Base-by-base conservation (phyloP, 2,888 invertebrate species). In the Bursaphelenchus okinawaensis region DNA sequence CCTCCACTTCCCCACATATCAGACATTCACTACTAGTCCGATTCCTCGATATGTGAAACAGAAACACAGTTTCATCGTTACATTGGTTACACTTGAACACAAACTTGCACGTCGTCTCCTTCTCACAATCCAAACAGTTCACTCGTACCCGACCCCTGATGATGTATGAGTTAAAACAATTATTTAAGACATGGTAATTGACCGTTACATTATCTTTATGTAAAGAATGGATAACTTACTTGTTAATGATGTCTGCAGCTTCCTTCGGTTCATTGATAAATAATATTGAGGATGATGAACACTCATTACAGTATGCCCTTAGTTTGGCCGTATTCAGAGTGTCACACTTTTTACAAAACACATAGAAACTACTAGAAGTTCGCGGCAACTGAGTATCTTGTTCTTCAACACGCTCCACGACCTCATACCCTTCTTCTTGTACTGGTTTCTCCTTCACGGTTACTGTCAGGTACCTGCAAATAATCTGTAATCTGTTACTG, bases 11-110 rank as follows among this genome's bases (percentile, higher is more conserved):
- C 19, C 72, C 70, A 40, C 77, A 77, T 58, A 77, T 66, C 29
- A 75, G 66, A 57, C 77, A 77, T 24, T 68, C 69, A 4, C 63
- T 61, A 55, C 65, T 26, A 61, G 70, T 67, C 64, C 73, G 69
- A 31, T 77, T 77, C 20, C 68, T 65, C 16, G 70, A 65, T 24
- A 72, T 66, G 28, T 75, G 67, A 24, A 67, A 64, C 28, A 58
- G n/a, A 9, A 67, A 57, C 28, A 20, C 31, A 24, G 29, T 16
- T 24, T 69, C 71, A 57, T 76, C 75, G 24, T 67, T 68, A 58
- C 77, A 77, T 7, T 27, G 50, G 8, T 68, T 57, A 60, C 77
- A 77, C 52, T 77, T 77, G 68, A 77, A 77, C 1, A 65, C 65
- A 62, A 77, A 73, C 22, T 65, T 55, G 4, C 72, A 73, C n/a